Conservation (phyloP, 2,797 vertebrate genomes). For the Ammospiza maritima region DNA sequence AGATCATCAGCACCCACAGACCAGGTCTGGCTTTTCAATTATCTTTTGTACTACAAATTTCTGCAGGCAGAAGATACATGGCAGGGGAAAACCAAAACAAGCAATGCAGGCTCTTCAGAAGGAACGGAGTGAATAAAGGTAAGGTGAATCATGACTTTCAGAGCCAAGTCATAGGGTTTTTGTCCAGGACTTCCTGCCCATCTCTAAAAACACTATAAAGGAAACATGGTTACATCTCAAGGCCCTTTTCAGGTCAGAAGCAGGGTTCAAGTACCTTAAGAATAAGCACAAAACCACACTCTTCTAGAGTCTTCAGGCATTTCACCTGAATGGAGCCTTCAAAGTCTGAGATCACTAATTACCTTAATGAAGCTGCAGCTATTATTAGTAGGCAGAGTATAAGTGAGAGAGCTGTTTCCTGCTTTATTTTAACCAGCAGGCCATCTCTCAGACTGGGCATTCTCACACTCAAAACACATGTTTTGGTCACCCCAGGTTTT, state of each 20-base stretch:
- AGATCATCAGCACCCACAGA: neutral
- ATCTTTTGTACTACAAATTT: neutral
- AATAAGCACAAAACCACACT: neutral
- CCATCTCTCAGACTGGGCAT: neutral
- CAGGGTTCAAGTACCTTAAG: neutral
- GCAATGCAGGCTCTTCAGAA: neutral
- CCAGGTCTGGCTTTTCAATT: neutral
- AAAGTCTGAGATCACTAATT: neutral
- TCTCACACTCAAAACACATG: neutral
- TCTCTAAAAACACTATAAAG: neutral
- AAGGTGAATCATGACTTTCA: neutral
- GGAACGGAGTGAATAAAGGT: neutral
- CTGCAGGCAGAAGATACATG: neutral
- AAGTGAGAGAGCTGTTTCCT: neutral
- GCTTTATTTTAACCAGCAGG: neutral
- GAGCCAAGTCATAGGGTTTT: fast-evolving
- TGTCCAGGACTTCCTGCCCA: neutral
- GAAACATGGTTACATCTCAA: neutral
- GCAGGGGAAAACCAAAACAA: neutral
- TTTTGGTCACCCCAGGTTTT: neutral
- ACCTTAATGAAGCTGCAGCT: neutral
- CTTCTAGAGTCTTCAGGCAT: neutral
- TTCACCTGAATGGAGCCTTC: neutral
- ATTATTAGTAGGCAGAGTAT: neutral
- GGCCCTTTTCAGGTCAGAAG: neutral